phyloP scores from a whole-genome alignment of 2,113 vertebrate genomes.

The Tretioscincus oriximinensis region DNA sequence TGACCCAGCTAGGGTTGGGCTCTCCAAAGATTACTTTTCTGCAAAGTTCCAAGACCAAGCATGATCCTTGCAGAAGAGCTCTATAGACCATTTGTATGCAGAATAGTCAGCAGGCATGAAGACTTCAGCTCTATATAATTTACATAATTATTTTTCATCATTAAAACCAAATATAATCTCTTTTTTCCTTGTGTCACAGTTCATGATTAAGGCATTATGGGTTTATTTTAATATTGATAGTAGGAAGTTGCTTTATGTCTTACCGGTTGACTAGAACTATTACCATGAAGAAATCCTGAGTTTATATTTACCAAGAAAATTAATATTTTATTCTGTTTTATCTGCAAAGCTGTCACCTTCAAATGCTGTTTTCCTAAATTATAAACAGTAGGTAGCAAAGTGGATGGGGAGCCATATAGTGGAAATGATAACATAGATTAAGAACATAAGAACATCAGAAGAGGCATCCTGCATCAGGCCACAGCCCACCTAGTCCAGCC shows the following conservation, averaged over 20 bases:
- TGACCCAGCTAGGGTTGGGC: background rate
- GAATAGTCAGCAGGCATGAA: too few species aligned
- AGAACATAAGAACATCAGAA: too few species aligned
- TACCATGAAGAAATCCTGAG: background rate
- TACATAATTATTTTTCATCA: background rate
- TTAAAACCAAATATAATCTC: background rate
- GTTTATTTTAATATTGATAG: background rate
- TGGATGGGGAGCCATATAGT: background rate
- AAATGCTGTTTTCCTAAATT: background rate
- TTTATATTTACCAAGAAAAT: slow-evolving; percentile 34
- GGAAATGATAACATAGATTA: slow-evolving; percentile 6
- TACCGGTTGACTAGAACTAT: slow-evolving; percentile 19
- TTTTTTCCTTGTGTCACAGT: background rate
- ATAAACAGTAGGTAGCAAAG: background rate
- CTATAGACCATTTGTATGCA: background rate
- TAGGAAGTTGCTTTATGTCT: slow-evolving; percentile 14
- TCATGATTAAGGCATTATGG: too few species aligned
- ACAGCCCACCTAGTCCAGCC: too few species aligned
- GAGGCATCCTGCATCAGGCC: too few species aligned
- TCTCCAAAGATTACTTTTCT: too few species aligned
- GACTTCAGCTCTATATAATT: background rate
- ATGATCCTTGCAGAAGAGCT: background rate
- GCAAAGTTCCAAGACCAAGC: background rate
- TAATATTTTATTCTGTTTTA: background rate
- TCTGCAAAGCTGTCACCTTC: slow-evolving; percentile 9